Evolutionary conservation across 2,113 vertebrate genomes (phyloP).

Genomic region (Gasterosteus aculeatus): DNA sequence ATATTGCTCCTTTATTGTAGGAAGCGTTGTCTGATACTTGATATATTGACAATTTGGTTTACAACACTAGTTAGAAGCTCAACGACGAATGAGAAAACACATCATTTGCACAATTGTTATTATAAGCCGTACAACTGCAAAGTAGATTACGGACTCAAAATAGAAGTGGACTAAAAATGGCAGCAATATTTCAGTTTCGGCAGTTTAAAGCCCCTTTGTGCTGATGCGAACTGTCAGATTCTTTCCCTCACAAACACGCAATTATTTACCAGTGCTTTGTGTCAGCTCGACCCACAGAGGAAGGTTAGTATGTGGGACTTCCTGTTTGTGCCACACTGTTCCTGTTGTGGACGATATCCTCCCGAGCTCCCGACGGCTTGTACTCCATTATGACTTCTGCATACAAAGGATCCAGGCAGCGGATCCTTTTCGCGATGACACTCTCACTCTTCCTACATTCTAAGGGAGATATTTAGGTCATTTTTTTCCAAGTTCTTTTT

Average conservation of each 20-base stretch:
- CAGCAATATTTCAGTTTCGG: too few species aligned
- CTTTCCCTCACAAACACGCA: conserved; percentile 4
- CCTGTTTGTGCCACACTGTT: conserved; percentile 78
- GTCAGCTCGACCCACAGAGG: conserved; percentile 42
- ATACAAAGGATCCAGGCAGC: conserved; percentile 21
- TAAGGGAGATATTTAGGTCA: conserved; percentile 51
- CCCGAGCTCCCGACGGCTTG: conserved; percentile 41
- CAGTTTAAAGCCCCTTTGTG: too few species aligned
- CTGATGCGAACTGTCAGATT: neutral
- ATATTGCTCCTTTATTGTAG: neutral
- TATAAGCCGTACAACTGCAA: too few species aligned
- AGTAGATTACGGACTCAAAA: neutral
- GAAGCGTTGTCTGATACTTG: neutral
- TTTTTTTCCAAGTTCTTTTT: conserved; percentile 41
- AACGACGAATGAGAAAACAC: too few species aligned
- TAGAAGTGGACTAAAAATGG: neutral
- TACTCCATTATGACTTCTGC: conserved; percentile 36
- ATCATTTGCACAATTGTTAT: too few species aligned
- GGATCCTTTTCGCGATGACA: conserved; percentile 29
- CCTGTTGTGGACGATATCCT: conserved; percentile 70
- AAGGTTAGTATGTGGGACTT: conserved; percentile 61
- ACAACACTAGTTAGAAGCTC: too few species aligned
- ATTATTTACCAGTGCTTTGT: conserved; percentile 39
- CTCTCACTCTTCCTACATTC: conserved; percentile 30
- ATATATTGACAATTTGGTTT: too few species aligned